Conservation (phyloP, 2,888 invertebrate species). For the Drosophila testacea region DNA sequence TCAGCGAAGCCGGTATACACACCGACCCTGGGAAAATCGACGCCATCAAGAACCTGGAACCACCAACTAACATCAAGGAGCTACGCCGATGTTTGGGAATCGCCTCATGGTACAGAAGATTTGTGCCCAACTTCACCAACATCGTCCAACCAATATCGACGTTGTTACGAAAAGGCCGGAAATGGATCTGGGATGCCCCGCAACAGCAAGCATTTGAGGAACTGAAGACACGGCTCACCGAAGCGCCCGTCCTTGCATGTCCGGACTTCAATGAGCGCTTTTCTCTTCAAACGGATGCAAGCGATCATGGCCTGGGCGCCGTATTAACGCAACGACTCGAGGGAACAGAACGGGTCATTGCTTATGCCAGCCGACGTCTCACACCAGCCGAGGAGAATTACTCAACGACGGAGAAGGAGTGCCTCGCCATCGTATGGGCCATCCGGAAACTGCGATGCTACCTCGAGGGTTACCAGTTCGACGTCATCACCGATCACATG, state of each 20-base stretch:
- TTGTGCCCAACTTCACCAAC: slow-evolving; percentile 4
- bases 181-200: no score
- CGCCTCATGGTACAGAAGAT: slow-evolving; percentile 10
- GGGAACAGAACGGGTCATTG: neutral
- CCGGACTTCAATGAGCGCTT: neutral
- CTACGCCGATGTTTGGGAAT: neutral
- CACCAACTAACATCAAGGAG: slow-evolving; percentile 1
- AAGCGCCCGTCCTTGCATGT: neutral
- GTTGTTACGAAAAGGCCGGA: no score
- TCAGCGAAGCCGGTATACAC: neutral
- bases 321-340: neutral
- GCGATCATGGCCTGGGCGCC: neutral
- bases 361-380: slow-evolving; percentile 9
- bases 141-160: no score
- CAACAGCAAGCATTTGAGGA: neutral
- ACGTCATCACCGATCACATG: neutral
- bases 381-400: slow-evolving; percentile 31
- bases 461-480: neutral
- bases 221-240: neutral
- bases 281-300: neutral
- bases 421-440: neutral
- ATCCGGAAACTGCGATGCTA: neutral
- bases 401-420: slow-evolving; percentile 16
- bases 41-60: neutral
- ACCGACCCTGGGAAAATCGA: slow-evolving; percentile 3